Evolutionary conservation across 2,797 vertebrate species (phyloP).

Genomic region (Danio choprae): DNA sequence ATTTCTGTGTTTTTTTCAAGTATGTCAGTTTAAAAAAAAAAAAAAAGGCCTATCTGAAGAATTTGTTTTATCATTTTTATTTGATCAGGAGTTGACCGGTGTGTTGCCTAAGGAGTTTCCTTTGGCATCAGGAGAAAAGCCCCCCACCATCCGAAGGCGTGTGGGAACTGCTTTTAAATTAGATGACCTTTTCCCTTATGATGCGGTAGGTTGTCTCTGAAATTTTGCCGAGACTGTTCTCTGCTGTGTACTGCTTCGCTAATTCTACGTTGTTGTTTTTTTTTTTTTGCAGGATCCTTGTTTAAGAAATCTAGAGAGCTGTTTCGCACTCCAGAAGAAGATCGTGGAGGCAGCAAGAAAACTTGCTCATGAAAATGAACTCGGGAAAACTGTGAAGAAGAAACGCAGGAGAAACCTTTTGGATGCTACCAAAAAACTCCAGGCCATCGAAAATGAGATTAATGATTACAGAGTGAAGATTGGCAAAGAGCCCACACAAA

Average conservation of each 20-base stretch:
- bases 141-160: slow-evolving; percentile 85
- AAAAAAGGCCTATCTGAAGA: slow-evolving; percentile 2
- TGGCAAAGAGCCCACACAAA: slow-evolving; percentile 88
- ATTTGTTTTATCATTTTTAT: background rate
- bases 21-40: background rate
- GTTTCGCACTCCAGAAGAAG: slow-evolving; percentile 93
- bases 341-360: slow-evolving; percentile 93
- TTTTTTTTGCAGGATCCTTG: slow-evolving; percentile 83
- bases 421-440: slow-evolving; percentile 87
- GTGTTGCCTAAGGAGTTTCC: slow-evolving; percentile 93
- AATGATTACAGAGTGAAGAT: slow-evolving; percentile 87
- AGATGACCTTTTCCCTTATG: slow-evolving; percentile 86
- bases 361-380: slow-evolving; percentile 86
- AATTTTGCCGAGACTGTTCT: background rate
- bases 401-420: slow-evolving; percentile 89
- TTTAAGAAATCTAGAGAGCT: slow-evolving; percentile 91
- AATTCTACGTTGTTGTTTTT: background rate
- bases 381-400: slow-evolving; percentile 92
- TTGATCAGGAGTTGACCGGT: slow-evolving; percentile 89
- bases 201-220: slow-evolving; percentile 77
- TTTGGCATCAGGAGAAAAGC: slow-evolving; percentile 85
- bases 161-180: slow-evolving; percentile 91
- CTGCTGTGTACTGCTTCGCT: background rate
- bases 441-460: slow-evolving; percentile 90
- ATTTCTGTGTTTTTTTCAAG: background rate